A percentile compares a stretch with the other conserved stretches of the same genome.
phyloP scores from a whole-genome alignment of 2,888 invertebrate species.

The Onchidella celtica region DNA sequence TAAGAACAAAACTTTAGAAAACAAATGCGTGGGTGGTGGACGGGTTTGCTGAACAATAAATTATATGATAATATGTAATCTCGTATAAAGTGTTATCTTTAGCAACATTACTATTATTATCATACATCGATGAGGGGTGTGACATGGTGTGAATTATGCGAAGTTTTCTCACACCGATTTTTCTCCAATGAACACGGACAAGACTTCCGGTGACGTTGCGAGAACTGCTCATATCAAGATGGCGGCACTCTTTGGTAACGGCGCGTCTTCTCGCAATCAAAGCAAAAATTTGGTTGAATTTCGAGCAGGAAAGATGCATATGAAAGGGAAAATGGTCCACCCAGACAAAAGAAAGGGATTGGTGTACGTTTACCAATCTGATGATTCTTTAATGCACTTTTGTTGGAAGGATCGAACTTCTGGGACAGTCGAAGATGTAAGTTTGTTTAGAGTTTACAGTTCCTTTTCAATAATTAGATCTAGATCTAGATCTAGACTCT shows the following conservation, averaged over 20 bases:
- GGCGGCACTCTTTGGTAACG: constrained; percentile 55
- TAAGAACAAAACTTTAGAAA: no score
- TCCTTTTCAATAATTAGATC: neutral
- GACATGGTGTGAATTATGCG: no score
- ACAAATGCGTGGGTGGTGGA: no score
- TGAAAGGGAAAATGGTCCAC: constrained; percentile 91
- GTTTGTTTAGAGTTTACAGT: constrained; percentile 55
- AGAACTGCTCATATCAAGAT: constrained; percentile 39
- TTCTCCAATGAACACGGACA: no score
- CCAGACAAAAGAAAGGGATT: constrained; percentile 97
- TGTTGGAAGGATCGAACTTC: constrained; percentile 99
- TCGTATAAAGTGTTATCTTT: no score
- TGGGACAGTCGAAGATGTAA: constrained; percentile 94
- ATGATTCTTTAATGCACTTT: constrained; percentile 98
- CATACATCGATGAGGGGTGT: no score
- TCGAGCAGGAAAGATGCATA: constrained; percentile 96
- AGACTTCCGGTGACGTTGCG: constrained; percentile 44
- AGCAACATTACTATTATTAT: no score
- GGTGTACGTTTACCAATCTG: constrained; percentile 96
- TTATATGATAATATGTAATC: no score
- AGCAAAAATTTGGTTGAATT: constrained; percentile 92
- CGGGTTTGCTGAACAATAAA: no score
- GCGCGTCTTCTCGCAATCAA: constrained; percentile 84
- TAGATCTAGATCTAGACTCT: no score
- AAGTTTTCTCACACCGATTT: no score